These are phyloP conservation scores for Hesperia comma DNA, from an alignment of 2,888 invertebrate genomes.

Conservation along the genomic window DNA sequence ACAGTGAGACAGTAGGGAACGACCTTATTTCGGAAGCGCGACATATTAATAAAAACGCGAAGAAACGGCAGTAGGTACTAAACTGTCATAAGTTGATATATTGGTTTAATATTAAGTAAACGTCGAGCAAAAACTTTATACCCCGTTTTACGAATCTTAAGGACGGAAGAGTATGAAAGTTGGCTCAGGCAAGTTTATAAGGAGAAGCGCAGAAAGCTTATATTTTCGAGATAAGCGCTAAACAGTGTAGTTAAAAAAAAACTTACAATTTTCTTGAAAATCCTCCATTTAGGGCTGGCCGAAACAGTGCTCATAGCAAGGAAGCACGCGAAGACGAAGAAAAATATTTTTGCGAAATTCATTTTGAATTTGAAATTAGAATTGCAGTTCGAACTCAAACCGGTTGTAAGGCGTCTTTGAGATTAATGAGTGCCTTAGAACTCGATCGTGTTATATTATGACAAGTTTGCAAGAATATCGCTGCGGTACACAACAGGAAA, in stretches of 20 bases:
- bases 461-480: neutral
- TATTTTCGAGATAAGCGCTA: too few relatives aligned
- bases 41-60: conserved; percentile 42
- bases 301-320: conserved; percentile 50
- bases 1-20: too few relatives aligned
- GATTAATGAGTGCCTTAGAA: neutral
- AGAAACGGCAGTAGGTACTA: too few relatives aligned
- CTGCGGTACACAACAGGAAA: neutral
- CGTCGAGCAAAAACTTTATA: too few relatives aligned
- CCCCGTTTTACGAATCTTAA: too few relatives aligned
- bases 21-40: too few relatives aligned
- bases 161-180: too few relatives aligned
- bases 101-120: too few relatives aligned
- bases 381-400: neutral
- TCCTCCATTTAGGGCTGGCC: conserved; percentile 57
- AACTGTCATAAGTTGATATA: too few relatives aligned
- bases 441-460: neutral
- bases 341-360: conserved; percentile 57
- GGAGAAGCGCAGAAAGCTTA: too few relatives aligned
- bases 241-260: too few relatives aligned
- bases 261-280: conserved; percentile 64
- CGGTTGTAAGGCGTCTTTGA: neutral
- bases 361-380: conserved; percentile 49
- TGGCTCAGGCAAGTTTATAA: too few relatives aligned
- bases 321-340: conserved; percentile 55